phyloP scores from a whole-genome alignment of 2,797 vertebrate genomes.

The Phataginus tetradactyla region DNA sequence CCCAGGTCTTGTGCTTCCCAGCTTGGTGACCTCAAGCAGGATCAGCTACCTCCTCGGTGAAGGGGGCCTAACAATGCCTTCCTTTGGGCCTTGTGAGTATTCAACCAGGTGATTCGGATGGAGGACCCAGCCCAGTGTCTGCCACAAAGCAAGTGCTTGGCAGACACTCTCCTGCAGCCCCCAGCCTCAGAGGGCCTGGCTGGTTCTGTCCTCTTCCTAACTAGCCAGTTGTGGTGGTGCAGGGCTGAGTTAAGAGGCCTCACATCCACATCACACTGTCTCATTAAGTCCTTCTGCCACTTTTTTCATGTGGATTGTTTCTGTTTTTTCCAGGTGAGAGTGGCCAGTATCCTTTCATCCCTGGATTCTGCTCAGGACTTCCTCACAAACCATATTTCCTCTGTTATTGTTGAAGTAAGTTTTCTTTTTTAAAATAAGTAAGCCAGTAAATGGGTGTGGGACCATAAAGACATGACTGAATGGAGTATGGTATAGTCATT shows the following conservation, averaged over 20 bases:
- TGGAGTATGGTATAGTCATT: rapidly evolving
- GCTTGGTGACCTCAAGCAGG: not conserved
- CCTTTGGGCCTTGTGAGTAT: too few species aligned
- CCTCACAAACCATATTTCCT: constrained; percentile 90
- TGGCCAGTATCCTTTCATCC: constrained; percentile 86
- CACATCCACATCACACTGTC: not conserved
- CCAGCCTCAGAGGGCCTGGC: not conserved
- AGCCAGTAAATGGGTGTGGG: not conserved
- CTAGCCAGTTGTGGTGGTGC: rapidly evolving
- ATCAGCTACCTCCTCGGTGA: not conserved
- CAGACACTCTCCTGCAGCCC: rapidly evolving
- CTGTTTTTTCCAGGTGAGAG: constrained; percentile 88
- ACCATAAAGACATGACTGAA: rapidly evolving
- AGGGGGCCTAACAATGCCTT: not conserved
- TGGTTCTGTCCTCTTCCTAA: not conserved
- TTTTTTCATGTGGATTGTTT: rapidly evolving
- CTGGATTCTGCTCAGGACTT: constrained; percentile 92
- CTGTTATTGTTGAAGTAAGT: constrained; percentile 90
- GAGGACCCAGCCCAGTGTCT: not conserved
- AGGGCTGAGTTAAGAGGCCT: not conserved
- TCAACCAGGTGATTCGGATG: rapidly evolving
- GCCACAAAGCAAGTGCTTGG: not conserved
- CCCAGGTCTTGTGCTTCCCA: not conserved
- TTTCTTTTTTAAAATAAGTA: not conserved
- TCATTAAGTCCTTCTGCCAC: not conserved